Evolutionary conservation across 2,113 vertebrate species (phyloP).

Genomic region (Takifugu bimaculatus): DNA sequence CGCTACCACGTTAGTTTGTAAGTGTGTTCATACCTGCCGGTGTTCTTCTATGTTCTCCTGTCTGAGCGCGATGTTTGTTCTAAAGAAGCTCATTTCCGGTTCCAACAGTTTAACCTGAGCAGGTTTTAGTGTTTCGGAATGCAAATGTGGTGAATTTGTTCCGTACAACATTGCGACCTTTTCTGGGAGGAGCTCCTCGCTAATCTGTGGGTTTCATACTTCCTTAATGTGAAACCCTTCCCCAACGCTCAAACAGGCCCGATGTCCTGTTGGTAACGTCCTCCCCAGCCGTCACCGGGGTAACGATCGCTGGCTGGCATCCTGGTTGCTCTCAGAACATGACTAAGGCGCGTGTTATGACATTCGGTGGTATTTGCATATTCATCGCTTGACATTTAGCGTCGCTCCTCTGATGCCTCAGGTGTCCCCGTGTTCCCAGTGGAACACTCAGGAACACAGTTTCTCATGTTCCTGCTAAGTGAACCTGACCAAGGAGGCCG

Average conservation of each 20-base stretch:
- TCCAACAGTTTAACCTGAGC: background rate
- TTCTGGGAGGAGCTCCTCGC: background rate
- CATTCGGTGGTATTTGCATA: conserved; percentile 69
- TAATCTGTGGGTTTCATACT: background rate
- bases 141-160: background rate
- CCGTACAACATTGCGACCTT: conserved; percentile 8
- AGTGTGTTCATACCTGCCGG: conserved; percentile 48
- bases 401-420: conserved; percentile 52
- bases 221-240: background rate
- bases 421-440: conserved; percentile 38
- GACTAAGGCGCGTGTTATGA: conserved; percentile 65
- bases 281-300: conserved; percentile 32
- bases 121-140: background rate
- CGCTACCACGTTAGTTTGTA: conserved; percentile 4
- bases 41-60: conserved; percentile 5
- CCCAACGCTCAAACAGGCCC: background rate
- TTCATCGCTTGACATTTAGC: conserved; percentile 67
- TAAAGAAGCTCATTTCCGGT: background rate
- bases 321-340: conserved; percentile 39
- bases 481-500: conserved; percentile 45
- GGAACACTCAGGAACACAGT: conserved; percentile 27
- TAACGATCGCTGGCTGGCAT: conserved; percentile 34
- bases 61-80: background rate
- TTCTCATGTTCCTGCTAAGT: conserved; percentile 43
- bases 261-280: conserved; percentile 12